A percentile compares a stretch with the other conserved stretches of the same genome.
Evolutionary conservation across 30 jellyfish, hydroid and myxozoan genomes (phyloP).

Genomic region (Aurelia sp.): DNA sequence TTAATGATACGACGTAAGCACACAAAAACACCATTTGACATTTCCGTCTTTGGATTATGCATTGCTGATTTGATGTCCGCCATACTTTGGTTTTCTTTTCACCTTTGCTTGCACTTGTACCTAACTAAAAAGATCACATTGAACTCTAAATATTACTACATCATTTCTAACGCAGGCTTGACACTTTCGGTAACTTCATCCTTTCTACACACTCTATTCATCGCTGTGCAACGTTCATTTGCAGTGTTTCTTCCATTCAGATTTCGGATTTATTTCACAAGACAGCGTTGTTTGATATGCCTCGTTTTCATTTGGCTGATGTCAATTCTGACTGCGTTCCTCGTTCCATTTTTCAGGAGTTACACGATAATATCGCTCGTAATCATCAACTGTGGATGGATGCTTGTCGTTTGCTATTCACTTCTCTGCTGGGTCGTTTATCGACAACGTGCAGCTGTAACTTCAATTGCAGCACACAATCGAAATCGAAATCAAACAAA

Average conservation of each 20-base stretch:
- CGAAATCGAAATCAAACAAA: neutral
- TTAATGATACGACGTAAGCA: neutral
- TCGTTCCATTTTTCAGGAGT: neutral
- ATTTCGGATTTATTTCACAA: neutral
- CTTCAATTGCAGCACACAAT: neutral
- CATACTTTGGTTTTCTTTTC: neutral
- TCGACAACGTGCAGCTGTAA: neutral
- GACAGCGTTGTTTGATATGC: neutral
- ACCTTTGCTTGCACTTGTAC: neutral
- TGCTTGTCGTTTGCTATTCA: neutral
- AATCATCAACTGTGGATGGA: neutral
- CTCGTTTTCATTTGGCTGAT: neutral
- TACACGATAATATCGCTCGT: neutral
- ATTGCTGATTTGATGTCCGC: neutral
- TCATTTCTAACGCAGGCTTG: neutral
- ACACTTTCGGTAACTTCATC: neutral
- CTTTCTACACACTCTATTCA: neutral
- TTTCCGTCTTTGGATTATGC: neutral
- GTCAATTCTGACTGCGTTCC: neutral
- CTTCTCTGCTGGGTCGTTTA: neutral
- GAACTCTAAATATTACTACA: neutral
- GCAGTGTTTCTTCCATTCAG: neutral
- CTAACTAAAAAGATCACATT: neutral
- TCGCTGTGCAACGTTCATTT: neutral
- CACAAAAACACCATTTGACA: neutral